Base-by-base conservation (phyloP, 2,797 vertebrate genomes). In the Coccyzus lansbergi region DNA sequence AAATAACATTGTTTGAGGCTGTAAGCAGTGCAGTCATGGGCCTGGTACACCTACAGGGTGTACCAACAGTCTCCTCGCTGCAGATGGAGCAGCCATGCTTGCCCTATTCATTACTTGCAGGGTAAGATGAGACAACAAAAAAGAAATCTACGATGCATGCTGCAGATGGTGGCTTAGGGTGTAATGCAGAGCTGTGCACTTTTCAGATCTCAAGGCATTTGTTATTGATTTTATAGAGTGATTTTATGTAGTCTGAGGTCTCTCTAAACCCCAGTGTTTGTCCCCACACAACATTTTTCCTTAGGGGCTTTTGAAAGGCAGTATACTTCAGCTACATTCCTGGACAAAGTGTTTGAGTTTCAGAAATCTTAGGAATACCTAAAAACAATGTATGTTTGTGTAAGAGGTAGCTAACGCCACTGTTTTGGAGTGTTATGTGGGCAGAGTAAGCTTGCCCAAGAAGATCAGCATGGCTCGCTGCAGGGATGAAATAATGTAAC, bases 1-100 rank as follows among this genome's bases (percentile, higher is more conserved):
- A 74, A 96, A 64, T 44, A 92, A 74, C 75, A 38, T 69, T 94
- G 93, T 86, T 88, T 81, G 77, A 83, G 60, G 62, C 86, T 64
- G 1, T 24, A 14, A 85, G 69, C 88, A 56, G 65, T 8, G 20
- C 3, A 2, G 60, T 49, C 67, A 8, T 48, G 56, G 88, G 72
- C 58, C 76, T 15, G 12, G 71, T 78, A 84, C 56, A 40, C n/a
- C n/a, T n/a, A n/a, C 14, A 3, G 76, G 51, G 49, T n/a, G 59
- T 78, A 58, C 85, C 82, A 70, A 78, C 87, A 68, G 55, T 2
- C 53, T 87, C 81, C 70, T 42, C 21, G 67, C 93, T 12, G 78
- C 75, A 87, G 78, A 83, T 26, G 74, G 44, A 86, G 72, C 78
- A 53, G 93, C 83, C 83, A 10, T 4, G 8, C 59, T 91, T 52